Percentiles rank a stretch among this genome's conserved stretches.
phyloP scores from a whole-genome alignment of 2,113 vertebrate species.

The Brachyhypopomus occidentalis region DNA sequence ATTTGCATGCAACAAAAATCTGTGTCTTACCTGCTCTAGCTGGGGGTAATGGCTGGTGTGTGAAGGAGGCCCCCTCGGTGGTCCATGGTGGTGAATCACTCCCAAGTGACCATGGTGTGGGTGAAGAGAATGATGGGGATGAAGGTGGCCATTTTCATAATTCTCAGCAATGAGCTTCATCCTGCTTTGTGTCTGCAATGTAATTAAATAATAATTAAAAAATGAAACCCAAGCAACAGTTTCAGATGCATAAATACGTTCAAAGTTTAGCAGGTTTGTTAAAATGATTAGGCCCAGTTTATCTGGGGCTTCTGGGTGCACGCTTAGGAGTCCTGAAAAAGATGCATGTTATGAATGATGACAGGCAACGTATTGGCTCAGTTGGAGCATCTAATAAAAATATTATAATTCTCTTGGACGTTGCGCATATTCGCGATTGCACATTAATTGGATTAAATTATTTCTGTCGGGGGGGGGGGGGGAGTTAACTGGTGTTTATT shows the following conservation, averaged over 20 bases:
- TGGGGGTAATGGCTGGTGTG: constrained; percentile 87
- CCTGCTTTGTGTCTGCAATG: constrained; percentile 89
- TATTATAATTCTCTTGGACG: constrained; percentile 66
- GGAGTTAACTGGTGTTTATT: constrained; percentile 59
- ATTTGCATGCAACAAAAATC: background rate
- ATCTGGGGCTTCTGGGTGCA: constrained; percentile 60
- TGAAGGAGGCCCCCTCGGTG: constrained; percentile 76
- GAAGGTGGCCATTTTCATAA: constrained; percentile 88
- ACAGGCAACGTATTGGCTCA: constrained; percentile 65
- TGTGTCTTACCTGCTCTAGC: constrained; percentile 86
- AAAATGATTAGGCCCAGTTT: constrained; percentile 50
- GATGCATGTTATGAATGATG: constrained; percentile 55
- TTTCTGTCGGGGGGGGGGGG: constrained; percentile 40
- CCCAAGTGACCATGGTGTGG: constrained; percentile 63
- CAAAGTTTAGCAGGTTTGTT: constrained; percentile 12
- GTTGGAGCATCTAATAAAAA: constrained; percentile 60
- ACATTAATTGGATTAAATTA: constrained; percentile 63
- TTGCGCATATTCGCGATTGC: constrained; percentile 60
- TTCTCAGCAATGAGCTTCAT: constrained; percentile 95
- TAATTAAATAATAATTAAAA: constrained; percentile 41
- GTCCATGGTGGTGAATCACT: constrained; percentile 74
- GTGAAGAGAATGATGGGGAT: constrained; percentile 85
- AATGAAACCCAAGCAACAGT: constrained; percentile 2
- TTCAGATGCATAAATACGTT: background rate
- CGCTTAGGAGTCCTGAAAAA: constrained; percentile 62